Evolutionary conservation across 1,140 invertebrate genomes (phyloP).

Genomic region (Penaeus japonicus): DNA sequence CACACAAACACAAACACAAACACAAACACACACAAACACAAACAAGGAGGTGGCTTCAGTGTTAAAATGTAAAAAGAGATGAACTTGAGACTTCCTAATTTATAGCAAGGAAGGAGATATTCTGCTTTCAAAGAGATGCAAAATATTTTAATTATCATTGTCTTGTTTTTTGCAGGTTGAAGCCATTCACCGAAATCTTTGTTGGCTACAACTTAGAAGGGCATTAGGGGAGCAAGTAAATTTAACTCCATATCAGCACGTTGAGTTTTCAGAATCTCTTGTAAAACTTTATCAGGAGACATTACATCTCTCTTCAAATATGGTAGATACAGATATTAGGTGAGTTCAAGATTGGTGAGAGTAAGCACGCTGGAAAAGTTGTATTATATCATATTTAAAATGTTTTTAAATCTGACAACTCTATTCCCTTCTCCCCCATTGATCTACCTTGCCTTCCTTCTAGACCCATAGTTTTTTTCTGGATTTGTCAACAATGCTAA

Average conservation of each 20-base stretch:
- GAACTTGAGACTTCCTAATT: too few relatives aligned
- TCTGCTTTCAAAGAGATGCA: too few relatives aligned
- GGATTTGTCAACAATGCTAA: too few relatives aligned
- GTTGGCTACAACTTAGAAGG: constrained; percentile 24
- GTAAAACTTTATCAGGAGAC: constrained; percentile 28
- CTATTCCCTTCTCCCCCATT: too few relatives aligned
- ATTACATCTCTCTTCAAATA: constrained; percentile 21
- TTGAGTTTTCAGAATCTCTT: constrained; percentile 28
- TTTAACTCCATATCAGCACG: neutral
- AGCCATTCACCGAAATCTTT: constrained; percentile 23
- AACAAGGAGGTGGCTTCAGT: too few relatives aligned
- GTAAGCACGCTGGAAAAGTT: neutral
- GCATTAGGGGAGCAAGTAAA: constrained; percentile 27
- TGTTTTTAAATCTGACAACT: neutral
- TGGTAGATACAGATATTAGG: constrained; percentile 51
- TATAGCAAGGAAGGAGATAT: too few relatives aligned
- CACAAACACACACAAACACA: too few relatives aligned
- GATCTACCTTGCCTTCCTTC: too few relatives aligned
- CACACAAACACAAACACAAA: too few relatives aligned
- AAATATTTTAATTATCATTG: too few relatives aligned
- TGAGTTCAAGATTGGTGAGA: neutral
- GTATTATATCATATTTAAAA: neutral
- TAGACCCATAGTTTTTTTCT: too few relatives aligned
- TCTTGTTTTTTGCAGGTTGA: constrained; percentile 9
- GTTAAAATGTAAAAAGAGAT: too few relatives aligned